These are phyloP conservation scores for Aphelenchoides bicaudatus DNA, from an alignment of 2,888 invertebrate genomes.

Conservation along the genomic window DNA sequence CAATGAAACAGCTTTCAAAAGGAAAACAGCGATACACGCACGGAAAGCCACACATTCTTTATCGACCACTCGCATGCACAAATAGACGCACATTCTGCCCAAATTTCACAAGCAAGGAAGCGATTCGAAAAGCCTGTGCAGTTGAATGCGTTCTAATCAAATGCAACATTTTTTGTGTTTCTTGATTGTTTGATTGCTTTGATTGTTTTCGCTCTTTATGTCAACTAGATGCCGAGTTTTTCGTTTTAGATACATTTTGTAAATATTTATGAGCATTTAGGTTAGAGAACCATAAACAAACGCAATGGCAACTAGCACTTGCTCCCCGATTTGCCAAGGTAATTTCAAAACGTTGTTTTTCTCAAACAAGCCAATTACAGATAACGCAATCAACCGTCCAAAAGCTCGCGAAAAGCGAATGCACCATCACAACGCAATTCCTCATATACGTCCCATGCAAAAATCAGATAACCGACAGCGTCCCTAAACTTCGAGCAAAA, in stretches of 20 bases:
- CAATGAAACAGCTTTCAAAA: neutral
- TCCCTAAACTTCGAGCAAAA: constrained; percentile 34
- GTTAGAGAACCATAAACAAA: too few species aligned
- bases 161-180: too few species aligned
- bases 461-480: constrained; percentile 25
- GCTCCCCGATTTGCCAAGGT: too few species aligned
- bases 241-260: too few species aligned
- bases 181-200: too few species aligned
- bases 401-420: neutral
- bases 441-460: constrained; percentile 32
- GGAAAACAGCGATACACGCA: neutral
- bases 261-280: too few species aligned
- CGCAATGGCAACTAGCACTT: too few species aligned
- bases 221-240: too few species aligned
- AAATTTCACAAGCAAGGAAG: neutral
- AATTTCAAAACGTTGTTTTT: neutral
- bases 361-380: neutral
- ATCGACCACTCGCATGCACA: neutral
- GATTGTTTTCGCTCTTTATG: too few species aligned
- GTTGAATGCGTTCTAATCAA: too few species aligned
- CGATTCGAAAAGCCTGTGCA: too few species aligned
- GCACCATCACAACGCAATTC: constrained; percentile 26
- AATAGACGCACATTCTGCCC: neutral
- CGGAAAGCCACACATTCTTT: neutral
- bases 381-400: neutral